A percentile compares a stretch with the other conserved stretches of the same genome.
phyloP scores from a whole-genome alignment of 1,140 invertebrate species.

The Brachionus plicatilis region DNA sequence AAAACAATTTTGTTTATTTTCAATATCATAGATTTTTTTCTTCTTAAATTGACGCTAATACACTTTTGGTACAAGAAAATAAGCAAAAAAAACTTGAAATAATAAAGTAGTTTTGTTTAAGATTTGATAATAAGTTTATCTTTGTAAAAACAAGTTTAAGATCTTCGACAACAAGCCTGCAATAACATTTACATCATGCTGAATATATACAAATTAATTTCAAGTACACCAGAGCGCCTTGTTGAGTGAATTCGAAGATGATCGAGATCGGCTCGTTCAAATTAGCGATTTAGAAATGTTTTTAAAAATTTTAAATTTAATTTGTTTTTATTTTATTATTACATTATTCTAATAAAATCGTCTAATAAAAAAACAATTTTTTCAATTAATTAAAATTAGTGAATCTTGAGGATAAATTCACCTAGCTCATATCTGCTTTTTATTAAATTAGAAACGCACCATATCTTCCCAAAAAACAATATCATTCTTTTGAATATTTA shows the following conservation, averaged over 20 bases:
- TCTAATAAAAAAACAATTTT: background rate
- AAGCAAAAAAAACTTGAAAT: slow-evolving; percentile 11
- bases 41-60: slow-evolving; percentile 28
- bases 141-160: slow-evolving; percentile 3
- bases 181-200: slow-evolving; percentile 7
- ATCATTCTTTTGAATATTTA: background rate
- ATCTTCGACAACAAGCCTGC: background rate
- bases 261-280: background rate
- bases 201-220: slow-evolving; percentile 3
- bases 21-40: background rate
- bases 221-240: background rate
- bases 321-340: too few relatives aligned
- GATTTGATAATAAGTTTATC: background rate
- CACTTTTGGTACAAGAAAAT: background rate
- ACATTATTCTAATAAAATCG: too few relatives aligned
- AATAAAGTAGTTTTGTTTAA: background rate
- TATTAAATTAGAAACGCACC: background rate
- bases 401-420: background rate
- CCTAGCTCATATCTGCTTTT: background rate
- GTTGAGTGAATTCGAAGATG: background rate
- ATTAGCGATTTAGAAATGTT: background rate
- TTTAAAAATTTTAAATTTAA: background rate
- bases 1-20: slow-evolving; percentile 16
- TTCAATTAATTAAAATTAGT: background rate
- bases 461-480: background rate